Base-by-base conservation (phyloP, 2,797 vertebrate genomes). In the Pogonophryne albipinna region DNA sequence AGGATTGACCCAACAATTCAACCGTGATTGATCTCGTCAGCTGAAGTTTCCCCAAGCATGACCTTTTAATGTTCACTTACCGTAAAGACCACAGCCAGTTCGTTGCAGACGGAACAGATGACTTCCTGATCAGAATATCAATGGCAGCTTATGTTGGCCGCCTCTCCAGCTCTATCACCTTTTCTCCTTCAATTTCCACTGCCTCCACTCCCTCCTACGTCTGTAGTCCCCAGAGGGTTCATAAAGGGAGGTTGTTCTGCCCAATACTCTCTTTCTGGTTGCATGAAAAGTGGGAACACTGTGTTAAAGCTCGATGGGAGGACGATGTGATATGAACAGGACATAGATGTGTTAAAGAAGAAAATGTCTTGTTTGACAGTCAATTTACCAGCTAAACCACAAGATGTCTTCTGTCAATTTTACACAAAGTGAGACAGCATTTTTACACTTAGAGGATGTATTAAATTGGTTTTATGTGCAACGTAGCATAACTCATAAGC, bases 221-320 rank as follows among this genome's bases (percentile, higher is more conserved):
- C 14, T 56, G 12, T 49, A 44, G 27, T 76, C 83, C 41, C 82
- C 59, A 10, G 52, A 73, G 76, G 62, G 42, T 55, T 57, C 13
- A 56, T 76, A 49, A 62, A 6, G 15, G n/a, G n/a, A 64, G 58
- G 45, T 68, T 77, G 81, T 69, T 75, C 59, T 74, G 38, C 41
- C n/a, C 20, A 12, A 47, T 6, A 42, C 56, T 73, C 72, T 63
- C 20, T 51, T 34, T 72, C 47, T 77, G 10, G 2, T 14, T 45
- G 11, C 46, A 42, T 49, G 57, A 70, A 61, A 74, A 65, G 31
- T 50, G 46, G 9, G n/a, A 46, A 66, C 45, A 69, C 50, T 44
- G 27, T 12, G 2, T 66, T 72, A 44, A 10, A 2, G 2, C 9
- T 34, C 31, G 8, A 45, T 3, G 46, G 65, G 56, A 50, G n/a